Conservation (phyloP, 2,888 invertebrate genomes). For the Galerucella calmariensis region DNA sequence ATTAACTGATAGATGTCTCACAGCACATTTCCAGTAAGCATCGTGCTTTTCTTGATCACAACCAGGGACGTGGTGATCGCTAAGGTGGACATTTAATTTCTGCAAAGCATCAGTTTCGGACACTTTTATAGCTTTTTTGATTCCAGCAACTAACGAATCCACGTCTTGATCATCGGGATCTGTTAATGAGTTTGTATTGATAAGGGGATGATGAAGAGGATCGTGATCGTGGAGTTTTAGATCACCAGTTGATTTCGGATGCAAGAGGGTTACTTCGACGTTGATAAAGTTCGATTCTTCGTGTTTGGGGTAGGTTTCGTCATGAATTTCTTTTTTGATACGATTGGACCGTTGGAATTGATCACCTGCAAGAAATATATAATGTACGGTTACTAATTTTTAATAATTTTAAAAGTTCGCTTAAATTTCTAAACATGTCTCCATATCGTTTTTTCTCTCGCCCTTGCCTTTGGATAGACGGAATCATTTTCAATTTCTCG, state of each 20-base stretch:
- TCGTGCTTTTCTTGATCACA: slow-evolving; percentile 70
- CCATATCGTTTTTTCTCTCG: too few relatives aligned
- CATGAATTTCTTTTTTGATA: slow-evolving; percentile 67
- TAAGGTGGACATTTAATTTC: slow-evolving; percentile 67
- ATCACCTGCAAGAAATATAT: slow-evolving; percentile 28
- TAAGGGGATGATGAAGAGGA: slow-evolving; percentile 79
- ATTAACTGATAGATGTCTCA: slow-evolving; percentile 49
- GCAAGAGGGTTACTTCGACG: slow-evolving; percentile 76
- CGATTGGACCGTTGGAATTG: slow-evolving; percentile 65
- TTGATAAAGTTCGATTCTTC: slow-evolving; percentile 65
- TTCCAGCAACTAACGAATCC: slow-evolving; percentile 70
- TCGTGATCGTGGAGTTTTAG: slow-evolving; percentile 77
- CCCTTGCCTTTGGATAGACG: too few relatives aligned
- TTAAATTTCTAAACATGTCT: too few relatives aligned
- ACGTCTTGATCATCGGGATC: slow-evolving; percentile 70
- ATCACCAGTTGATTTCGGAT: slow-evolving; percentile 80
- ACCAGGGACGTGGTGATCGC: slow-evolving; percentile 60
- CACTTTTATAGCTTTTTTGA: slow-evolving; percentile 71
- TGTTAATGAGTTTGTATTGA: slow-evolving; percentile 84
- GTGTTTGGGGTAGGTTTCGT: slow-evolving; percentile 67
- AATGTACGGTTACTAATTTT: too few relatives aligned
- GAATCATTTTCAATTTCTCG: too few relatives aligned
- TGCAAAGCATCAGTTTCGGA: slow-evolving; percentile 71
- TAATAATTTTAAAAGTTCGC: too few relatives aligned
- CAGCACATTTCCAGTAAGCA: slow-evolving; percentile 76